Percentiles rank a stretch among this genome's conserved stretches.
These are phyloP conservation scores for Rhingia campestris DNA, from an alignment of 2,888 invertebrate species.

Conservation along the genomic window DNA sequence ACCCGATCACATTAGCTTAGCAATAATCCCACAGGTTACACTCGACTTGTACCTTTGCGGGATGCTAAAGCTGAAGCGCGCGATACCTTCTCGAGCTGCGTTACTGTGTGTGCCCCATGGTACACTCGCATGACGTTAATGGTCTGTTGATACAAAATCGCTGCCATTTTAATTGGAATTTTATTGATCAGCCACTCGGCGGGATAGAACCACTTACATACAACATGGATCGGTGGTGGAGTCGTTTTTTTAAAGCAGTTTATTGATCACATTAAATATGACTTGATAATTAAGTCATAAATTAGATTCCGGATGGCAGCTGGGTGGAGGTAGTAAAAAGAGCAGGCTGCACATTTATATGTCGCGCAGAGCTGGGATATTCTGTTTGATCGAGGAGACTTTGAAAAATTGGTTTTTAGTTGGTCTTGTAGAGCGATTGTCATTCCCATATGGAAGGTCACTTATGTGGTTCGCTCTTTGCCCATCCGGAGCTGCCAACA, in stretches of 20 bases:
- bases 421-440: too few relatives aligned
- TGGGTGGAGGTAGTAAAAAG: conserved; percentile 30
- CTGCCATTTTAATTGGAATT: conserved; percentile 83
- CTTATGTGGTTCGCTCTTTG: too few relatives aligned
- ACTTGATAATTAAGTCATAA: conserved; percentile 83
- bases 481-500: too few relatives aligned
- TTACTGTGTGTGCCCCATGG: conserved; percentile 79
- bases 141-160: conserved; percentile 83
- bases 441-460: too few relatives aligned
- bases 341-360: conserved; percentile 35
- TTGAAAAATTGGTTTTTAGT: too few relatives aligned
- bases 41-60: not conserved
- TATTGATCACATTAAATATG: conserved; percentile 83
- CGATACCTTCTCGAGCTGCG: conserved; percentile 32
- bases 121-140: conserved; percentile 81
- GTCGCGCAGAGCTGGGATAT: conserved; percentile 5
- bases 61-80: conserved; percentile 18
- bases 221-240: conserved; percentile 75
- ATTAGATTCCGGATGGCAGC: conserved; percentile 78
- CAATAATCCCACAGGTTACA: conserved; percentile 23
- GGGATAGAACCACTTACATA: conserved; percentile 50
- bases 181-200: conserved; percentile 77
- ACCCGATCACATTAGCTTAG: conserved; percentile 26
- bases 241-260: conserved; percentile 84
- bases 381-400: too few relatives aligned